Percentiles rank a stretch among this genome's conserved stretches.
These are phyloP conservation scores for Drosophila leonis DNA, from an alignment of 2,888 invertebrate species.

Conservation along the genomic window DNA sequence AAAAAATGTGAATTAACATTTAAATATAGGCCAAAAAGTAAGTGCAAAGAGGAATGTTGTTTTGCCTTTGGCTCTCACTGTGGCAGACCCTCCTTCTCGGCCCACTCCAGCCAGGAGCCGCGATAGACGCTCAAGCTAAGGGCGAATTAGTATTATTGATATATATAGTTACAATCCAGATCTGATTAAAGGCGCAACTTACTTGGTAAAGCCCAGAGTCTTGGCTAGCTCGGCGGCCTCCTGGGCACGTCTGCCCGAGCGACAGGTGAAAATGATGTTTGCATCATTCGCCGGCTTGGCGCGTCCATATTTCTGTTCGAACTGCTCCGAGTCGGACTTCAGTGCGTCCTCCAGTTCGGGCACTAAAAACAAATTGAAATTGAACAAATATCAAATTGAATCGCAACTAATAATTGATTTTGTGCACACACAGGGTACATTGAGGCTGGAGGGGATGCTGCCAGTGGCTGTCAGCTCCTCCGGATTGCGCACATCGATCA, in stretches of 20 bases:
- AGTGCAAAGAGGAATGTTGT: background rate
- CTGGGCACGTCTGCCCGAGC: constrained; percentile 52
- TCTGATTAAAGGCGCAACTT: background rate
- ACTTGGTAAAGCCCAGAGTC: constrained; percentile 55
- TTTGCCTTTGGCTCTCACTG: constrained; percentile 13
- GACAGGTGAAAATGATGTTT: constrained; percentile 64
- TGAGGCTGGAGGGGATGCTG: constrained; percentile 90
- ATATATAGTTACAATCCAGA: background rate
- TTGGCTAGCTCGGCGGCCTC: constrained; percentile 60
- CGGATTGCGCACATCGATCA: constrained; percentile 92
- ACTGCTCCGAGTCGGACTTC: constrained; percentile 22
- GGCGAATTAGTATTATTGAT: background rate
- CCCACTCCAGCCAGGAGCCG: constrained; percentile 71
- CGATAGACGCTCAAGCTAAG: constrained; percentile 55
- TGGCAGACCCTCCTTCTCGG: constrained; percentile 54
- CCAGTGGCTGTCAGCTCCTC: constrained; percentile 90
- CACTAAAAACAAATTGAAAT: constrained; percentile 36
- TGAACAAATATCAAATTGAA: background rate
- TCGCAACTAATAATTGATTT: background rate
- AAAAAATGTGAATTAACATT: constrained; percentile 8
- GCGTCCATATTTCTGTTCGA: constrained; percentile 49
- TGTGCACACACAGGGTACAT: constrained; percentile 89
- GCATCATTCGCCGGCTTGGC: constrained; percentile 47
- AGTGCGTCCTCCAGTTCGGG: constrained; percentile 50
- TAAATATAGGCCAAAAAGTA: constrained; percentile 4